Percentiles rank a stretch among this genome's conserved stretches.
Evolutionary conservation across 2,113 vertebrate genomes (phyloP).

Genomic region (Struthidea cinerea): DNA sequence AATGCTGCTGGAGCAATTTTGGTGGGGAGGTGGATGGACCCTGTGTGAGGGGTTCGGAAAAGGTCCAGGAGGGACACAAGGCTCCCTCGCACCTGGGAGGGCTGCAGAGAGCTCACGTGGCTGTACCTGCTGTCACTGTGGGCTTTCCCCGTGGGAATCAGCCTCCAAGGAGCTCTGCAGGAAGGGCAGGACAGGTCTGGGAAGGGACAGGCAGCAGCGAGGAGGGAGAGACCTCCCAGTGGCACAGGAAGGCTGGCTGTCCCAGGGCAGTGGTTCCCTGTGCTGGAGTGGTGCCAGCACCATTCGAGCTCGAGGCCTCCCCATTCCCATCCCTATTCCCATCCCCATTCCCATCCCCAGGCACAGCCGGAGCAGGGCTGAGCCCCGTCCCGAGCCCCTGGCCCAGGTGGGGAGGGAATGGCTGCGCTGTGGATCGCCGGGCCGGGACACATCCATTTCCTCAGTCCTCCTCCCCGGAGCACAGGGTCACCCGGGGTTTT

Average conservation of each 20-base stretch:
- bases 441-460: background rate
- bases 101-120: background rate
- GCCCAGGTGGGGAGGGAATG: background rate
- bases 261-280: background rate
- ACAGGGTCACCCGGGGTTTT: background rate
- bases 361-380: background rate
- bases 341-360: background rate
- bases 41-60: rapidly evolving
- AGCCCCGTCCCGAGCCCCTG: background rate
- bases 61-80: background rate
- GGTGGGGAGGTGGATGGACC: too few species aligned
- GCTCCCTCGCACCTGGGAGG: background rate
- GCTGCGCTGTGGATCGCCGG: background rate
- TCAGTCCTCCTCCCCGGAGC: background rate
- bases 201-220: background rate
- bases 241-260: background rate
- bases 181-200: background rate
- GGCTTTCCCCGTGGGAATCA: background rate
- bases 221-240: background rate
- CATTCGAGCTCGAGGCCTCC: rapidly evolving
- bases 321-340: too few species aligned
- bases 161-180: background rate
- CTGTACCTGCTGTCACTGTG: background rate
- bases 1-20: background rate
- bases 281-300: background rate